Evolutionary conservation across 2,113 vertebrate species (phyloP).

Genomic region (Hiodon alosoides): DNA sequence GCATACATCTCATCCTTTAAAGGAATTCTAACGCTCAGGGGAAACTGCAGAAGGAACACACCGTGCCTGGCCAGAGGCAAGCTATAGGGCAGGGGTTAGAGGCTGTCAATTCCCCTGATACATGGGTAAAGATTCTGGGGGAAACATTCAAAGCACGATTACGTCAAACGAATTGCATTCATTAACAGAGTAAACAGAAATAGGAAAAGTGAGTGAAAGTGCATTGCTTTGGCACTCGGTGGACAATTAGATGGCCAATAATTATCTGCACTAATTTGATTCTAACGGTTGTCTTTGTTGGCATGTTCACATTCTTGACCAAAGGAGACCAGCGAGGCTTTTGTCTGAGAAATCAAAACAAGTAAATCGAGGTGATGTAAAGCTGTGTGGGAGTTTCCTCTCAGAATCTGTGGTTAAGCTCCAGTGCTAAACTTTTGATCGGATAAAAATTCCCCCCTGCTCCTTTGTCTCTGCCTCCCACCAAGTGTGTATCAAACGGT

Average conservation of each 20-base stretch:
- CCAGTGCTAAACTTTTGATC: not conserved
- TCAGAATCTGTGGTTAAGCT: not conserved
- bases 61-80: not conserved
- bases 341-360: no score
- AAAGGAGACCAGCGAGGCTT: no score
- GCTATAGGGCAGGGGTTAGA: not conserved
- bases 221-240: no score
- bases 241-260: no score
- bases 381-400: not conserved
- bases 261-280: no score
- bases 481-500: not conserved
- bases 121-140: not conserved
- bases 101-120: not conserved
- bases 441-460: not conserved
- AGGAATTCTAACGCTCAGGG: not conserved
- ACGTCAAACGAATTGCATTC: not conserved
- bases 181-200: not conserved
- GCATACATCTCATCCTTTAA: not conserved
- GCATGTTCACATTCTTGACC: no score
- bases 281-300: no score
- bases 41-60: not conserved
- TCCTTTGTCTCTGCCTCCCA: not conserved
- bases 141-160: not conserved
- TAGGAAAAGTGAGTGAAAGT: no score
- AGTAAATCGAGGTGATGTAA: not conserved